A percentile compares a stretch with the other conserved stretches of the same genome.
These are phyloP conservation scores for Psilopogon haemacephalus DNA, from an alignment of 2,113 vertebrate species.

Conservation along the genomic window DNA sequence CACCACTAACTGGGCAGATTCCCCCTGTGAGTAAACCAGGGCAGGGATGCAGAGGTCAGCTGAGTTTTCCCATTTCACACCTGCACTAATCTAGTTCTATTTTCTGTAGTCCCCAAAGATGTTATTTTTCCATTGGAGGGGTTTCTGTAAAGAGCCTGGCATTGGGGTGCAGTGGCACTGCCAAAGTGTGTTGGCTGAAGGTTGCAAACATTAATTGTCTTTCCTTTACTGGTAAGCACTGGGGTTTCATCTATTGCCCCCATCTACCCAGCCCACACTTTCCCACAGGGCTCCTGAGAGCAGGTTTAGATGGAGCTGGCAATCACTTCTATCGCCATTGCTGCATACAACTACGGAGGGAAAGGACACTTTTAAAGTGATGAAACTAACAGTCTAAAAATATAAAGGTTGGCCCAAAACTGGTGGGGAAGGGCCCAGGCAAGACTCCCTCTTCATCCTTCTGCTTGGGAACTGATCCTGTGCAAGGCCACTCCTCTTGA, in stretches of 20 bases:
- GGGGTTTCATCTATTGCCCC: not conserved
- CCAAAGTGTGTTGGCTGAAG: not conserved
- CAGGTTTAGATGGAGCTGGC: not conserved
- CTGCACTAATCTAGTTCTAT: not conserved
- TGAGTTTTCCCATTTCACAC: not conserved
- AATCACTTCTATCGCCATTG: not conserved
- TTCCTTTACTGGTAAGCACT: not conserved
- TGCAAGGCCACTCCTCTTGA: not conserved
- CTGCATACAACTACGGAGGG: not conserved
- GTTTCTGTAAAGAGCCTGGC: not conserved
- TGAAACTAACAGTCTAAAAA: not conserved
- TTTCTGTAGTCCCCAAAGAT: not conserved
- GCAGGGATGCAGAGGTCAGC: fast-evolving
- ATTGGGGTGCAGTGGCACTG: not conserved
- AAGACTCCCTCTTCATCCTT: not conserved
- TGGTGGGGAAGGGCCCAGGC: not conserved
- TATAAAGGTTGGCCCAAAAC: not conserved
- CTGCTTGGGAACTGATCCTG: not conserved
- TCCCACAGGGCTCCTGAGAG: not conserved
- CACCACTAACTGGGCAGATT: not conserved
- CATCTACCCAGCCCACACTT: not conserved
- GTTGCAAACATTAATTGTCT: not conserved
- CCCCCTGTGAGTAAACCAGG: not conserved
- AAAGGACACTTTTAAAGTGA: not conserved
- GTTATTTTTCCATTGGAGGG: not conserved